These are phyloP conservation scores for Ramphastos sulfuratus DNA, from an alignment of 2,113 vertebrate genomes.

Conservation along the genomic window DNA sequence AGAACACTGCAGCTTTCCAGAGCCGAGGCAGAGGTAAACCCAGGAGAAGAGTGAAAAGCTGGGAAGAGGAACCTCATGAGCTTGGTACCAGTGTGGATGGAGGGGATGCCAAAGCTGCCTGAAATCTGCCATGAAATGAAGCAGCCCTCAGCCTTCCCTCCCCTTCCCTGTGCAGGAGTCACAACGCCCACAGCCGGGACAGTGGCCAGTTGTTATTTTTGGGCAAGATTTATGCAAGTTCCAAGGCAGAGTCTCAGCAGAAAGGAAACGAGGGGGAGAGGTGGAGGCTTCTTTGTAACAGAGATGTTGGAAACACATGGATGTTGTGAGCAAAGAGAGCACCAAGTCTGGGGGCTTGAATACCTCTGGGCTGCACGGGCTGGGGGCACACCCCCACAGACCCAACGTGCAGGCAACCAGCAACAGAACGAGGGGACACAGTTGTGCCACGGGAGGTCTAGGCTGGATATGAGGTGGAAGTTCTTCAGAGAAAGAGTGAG, in stretches of 20 bases:
- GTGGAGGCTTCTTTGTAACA: not conserved
- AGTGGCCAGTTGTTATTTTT: slow-evolving; percentile 45
- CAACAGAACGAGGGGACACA: too few relatives aligned
- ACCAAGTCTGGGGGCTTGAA: not conserved
- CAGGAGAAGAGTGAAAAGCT: not conserved
- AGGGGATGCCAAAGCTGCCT: not conserved
- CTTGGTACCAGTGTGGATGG: not conserved
- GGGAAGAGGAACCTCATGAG: not conserved
- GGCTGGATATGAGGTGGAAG: too few relatives aligned
- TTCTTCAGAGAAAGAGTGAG: too few relatives aligned
- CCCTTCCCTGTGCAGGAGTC: not conserved
- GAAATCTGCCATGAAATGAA: not conserved
- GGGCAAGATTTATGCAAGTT: slow-evolving; percentile 32
- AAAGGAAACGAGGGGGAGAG: not conserved
- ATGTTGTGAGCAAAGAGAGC: not conserved
- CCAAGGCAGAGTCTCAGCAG: not conserved
- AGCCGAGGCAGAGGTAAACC: not conserved
- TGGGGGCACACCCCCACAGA: not conserved
- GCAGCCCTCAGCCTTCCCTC: not conserved
- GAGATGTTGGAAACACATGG: not conserved
- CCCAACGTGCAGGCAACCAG: too few relatives aligned
- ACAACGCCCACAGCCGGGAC: slow-evolving; percentile 35
- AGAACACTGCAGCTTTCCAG: not conserved
- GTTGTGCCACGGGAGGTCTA: too few relatives aligned
- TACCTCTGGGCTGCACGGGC: not conserved